Base-by-base conservation (phyloP, 2,797 vertebrate genomes). In the Huso huso region DNA sequence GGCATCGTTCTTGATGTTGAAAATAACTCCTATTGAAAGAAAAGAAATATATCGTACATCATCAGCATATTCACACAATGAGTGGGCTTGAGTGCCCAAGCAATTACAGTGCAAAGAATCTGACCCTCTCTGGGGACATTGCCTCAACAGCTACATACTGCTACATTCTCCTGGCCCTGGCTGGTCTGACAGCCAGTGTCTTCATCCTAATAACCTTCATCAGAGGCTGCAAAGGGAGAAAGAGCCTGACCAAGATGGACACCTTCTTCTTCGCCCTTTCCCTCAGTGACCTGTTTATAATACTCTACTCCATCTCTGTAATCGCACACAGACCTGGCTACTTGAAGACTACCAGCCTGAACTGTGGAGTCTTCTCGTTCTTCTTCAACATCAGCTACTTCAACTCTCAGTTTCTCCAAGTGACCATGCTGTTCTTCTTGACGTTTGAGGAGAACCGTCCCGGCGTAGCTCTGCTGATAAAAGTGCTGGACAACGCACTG, bases 301-400 rank as follows among this genome's bases (percentile, higher is more conserved):
- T 89, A 8, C 68, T 93, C 12, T 77, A 91, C 3, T 94, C 91
- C 0, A 77, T 93, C 23, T 89, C 85, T 1, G 69, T 77, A 0
- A 77, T 85, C 62, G 57, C 72, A 0, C 49, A 85, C 74, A 83
- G 87, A 62, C 93, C 93, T 0, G 0, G 61, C 10, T 85, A 87
- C 75, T 70, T 91, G 68, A 1, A 0, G 37, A 73, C 76, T 49
- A 83, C 86, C 1, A 73, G 67, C 7, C 53, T 92, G 1, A 37
- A 74, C 7, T 93, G 92, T 2, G 88, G 82, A 0, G 0, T 79
- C 0, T 81, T 95, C 23, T 90, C 90, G 0, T 91, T 93, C 68
- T 71, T 84, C 53, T 79, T 92, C 78, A 93, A 91, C 58, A 10
- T 81, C 1, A 70, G 68, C 60, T 91, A 87, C 49, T 84, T 88